Evolutionary conservation across 2,888 invertebrate genomes (phyloP).

Genomic region (Synergus umbraculus): DNA sequence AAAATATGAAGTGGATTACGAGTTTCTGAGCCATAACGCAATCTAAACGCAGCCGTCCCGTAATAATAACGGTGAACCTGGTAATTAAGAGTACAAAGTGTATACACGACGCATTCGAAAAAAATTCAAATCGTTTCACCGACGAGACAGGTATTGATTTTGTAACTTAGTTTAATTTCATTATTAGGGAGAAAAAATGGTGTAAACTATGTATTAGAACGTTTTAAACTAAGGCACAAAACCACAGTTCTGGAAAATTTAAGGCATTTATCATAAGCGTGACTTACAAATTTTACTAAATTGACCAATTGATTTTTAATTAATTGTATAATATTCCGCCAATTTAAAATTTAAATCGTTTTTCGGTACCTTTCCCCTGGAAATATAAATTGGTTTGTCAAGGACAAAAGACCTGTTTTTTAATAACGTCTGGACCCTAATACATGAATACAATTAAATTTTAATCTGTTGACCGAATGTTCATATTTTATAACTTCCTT

Average conservation of each 20-base stretch:
- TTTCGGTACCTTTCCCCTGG: not conserved
- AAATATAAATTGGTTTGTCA: not conserved
- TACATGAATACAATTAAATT: not conserved
- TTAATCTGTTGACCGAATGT: not conserved
- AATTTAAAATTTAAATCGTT: slow-evolving; percentile 17
- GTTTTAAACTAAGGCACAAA: too few species aligned
- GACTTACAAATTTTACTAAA: not conserved
- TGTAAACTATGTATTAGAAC: not conserved
- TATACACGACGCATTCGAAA: not conserved
- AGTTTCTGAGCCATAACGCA: slow-evolving; percentile 43
- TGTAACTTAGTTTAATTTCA: not conserved
- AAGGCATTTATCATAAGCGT: too few species aligned
- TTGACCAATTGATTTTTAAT: not conserved
- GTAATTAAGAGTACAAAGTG: slow-evolving; percentile 42
- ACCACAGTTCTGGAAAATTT: too few species aligned
- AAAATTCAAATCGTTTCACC: not conserved
- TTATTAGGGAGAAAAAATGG: not conserved
- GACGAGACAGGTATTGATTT: slow-evolving; percentile 2
- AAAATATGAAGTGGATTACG: slow-evolving; percentile 43
- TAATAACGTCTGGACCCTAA: not conserved
- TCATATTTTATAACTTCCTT: not conserved
- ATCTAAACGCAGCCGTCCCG: slow-evolving; percentile 33
- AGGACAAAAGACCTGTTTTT: not conserved
- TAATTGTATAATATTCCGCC: not conserved
- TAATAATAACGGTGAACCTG: slow-evolving; percentile 38